Percentiles rank a stretch among this genome's conserved stretches.
These are phyloP conservation scores for Cebus imitator DNA, from an alignment of 2,113 vertebrate genomes.

Conservation along the genomic window DNA sequence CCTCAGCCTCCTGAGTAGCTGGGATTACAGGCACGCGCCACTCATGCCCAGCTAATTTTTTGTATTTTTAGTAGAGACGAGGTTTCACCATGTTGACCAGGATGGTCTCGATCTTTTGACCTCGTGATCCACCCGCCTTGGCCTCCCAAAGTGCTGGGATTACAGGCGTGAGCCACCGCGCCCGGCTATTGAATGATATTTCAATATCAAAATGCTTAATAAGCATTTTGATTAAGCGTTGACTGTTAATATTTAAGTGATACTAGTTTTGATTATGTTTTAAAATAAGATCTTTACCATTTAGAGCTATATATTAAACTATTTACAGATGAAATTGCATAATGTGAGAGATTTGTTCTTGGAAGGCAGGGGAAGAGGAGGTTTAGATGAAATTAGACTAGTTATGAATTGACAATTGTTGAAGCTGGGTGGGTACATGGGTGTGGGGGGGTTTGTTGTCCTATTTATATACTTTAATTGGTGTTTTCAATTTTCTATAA, in stretches of 20 bases:
- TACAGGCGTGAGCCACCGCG: no score
- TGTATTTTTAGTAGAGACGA: no score
- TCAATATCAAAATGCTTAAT: no score
- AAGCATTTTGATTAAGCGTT: neutral
- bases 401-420: neutral
- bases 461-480: slow-evolving; percentile 5
- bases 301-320: slow-evolving; percentile 13
- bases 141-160: no score
- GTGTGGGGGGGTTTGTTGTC: neutral
- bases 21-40: no score
- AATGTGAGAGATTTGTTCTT: slow-evolving; percentile 21
- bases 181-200: neutral
- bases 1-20: no score
- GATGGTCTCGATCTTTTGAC: no score
- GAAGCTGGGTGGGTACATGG: neutral
- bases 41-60: no score
- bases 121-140: no score
- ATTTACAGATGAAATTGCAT: neutral
- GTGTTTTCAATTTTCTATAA: neutral
- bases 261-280: neutral
- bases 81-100: no score
- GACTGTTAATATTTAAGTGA: slow-evolving; percentile 17
- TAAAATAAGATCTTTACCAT: neutral
- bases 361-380: neutral
- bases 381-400: neutral